Evolutionary conservation across 2,888 invertebrate genomes (phyloP), one percentile per base, ranked within the genome.

Genomic region (Ectropis crepuscularia): DNA sequence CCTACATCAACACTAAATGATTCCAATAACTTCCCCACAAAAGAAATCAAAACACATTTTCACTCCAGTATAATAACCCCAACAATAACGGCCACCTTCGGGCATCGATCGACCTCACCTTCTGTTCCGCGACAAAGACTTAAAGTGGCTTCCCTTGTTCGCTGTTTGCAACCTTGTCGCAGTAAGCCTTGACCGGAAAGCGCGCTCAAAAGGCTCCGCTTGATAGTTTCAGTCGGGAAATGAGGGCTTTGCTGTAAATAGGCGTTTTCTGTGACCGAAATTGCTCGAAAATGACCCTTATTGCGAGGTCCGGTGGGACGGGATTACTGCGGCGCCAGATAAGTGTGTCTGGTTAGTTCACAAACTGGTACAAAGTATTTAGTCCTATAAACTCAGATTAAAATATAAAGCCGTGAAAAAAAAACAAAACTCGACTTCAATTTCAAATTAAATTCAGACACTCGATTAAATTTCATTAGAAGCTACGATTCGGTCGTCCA

Each of bases 131-230:
- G 67, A 75, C 72, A 72, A 72, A 72, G 65, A 71, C 65, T 53
- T 42, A 61, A 70, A 75, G 75, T 74, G 72, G 63, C 68, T 75
- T 72, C 63, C 63, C 50, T 62, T 73, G 72, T 75, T 68, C 61
- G 69, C 72, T 67, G 69, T 74, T 72, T 71, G 65, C 64, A 63
- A 68, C 70, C 72, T 59, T 63, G 57, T 47, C 67, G 48, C 63
- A 61, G 61, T 69, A 72, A 71, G 64, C 69, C 38, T 63, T 71
- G 70, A 69, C 73, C 79, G 76, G 73, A 74, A 74, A 67, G 71
- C 67, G 65, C 55, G 49, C 42, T 68, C 72, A 69, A 74, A 71
- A 72, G 67, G 70, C 58, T 69, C 53, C 57, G 58, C 62, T 73
- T 76, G 62, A 66, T 66, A 64, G 71, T 66, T 65, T 54, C 59